These are phyloP conservation scores for Disparrhopalites patrizii DNA, from an alignment of 2,888 invertebrate species.

Conservation along the genomic window DNA sequence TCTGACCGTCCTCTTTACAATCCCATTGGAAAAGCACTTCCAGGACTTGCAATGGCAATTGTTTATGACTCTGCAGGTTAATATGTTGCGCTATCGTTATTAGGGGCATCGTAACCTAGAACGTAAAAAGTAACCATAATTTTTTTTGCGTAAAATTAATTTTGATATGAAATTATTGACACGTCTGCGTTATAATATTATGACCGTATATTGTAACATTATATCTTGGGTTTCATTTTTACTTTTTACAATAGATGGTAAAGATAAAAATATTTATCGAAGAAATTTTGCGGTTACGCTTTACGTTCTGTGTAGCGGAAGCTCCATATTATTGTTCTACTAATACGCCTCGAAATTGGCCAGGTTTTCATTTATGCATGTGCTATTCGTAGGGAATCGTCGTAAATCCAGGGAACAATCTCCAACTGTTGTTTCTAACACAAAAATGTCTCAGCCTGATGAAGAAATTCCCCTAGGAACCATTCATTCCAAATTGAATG, in stretches of 20 bases:
- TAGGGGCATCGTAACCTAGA: background rate
- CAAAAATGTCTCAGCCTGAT: conserved; percentile 24
- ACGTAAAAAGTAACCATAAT: background rate
- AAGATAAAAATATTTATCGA: too few species aligned
- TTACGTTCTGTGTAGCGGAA: too few species aligned
- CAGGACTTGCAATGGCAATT: conserved; percentile 44
- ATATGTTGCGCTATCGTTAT: too few species aligned
- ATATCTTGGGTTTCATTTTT: too few species aligned
- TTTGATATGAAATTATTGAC: background rate
- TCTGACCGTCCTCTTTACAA: conserved; percentile 36
- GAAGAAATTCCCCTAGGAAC: conserved; percentile 45
- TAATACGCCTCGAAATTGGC: too few species aligned
- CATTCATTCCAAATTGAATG: conserved; percentile 21
- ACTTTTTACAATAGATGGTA: too few species aligned
- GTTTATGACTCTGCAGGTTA: conserved; percentile 29
- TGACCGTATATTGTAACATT: too few species aligned
- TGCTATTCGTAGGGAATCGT: background rate
- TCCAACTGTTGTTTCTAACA: conserved; percentile 26
- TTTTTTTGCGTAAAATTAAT: background rate
- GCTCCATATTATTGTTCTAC: too few species aligned
- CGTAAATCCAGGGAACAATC: conserved; percentile 38
- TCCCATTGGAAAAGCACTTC: conserved; percentile 41
- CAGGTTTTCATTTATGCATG: too few species aligned
- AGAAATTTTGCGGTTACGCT: too few species aligned
- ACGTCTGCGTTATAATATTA: too few species aligned